phyloP scores from a whole-genome alignment of 2,888 invertebrate genomes.

The Thysanoteuthis rhombus region DNA sequence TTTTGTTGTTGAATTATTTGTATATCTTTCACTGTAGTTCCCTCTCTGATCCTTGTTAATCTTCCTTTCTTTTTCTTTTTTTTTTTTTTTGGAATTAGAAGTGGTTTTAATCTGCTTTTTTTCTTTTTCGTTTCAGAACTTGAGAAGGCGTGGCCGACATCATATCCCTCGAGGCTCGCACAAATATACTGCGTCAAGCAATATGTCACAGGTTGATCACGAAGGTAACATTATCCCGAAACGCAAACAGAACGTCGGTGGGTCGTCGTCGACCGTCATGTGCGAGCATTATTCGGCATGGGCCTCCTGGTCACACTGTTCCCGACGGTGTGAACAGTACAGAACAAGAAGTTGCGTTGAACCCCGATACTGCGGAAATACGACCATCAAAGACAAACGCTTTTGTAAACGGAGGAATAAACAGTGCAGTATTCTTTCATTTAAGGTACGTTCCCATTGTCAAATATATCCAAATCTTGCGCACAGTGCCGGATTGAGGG shows the following conservation, averaged over 20 bases:
- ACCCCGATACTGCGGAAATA: conserved; percentile 54
- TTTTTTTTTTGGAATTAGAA: too few relatives aligned
- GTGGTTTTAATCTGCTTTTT: not conserved
- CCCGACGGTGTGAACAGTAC: conserved; percentile 62
- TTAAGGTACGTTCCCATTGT: conserved; percentile 36
- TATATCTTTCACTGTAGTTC: too few relatives aligned
- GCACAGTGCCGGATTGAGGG: too few relatives aligned
- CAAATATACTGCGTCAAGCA: not conserved
- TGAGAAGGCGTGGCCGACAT: not conserved
- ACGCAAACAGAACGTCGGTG: not conserved
- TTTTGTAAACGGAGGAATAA: conserved; percentile 49
- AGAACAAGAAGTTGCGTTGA: conserved; percentile 58
- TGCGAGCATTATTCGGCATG: conserved; percentile 58
- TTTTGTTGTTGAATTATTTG: too few relatives aligned
- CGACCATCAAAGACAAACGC: conserved; percentile 60
- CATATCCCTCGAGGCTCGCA: not conserved
- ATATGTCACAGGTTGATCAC: not conserved
- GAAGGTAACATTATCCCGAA: not conserved
- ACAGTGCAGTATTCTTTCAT: conserved; percentile 43
- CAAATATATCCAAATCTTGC: not conserved
- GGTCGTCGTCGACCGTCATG: conserved; percentile 36
- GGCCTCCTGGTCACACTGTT: conserved; percentile 62
- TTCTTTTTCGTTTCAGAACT: not conserved
- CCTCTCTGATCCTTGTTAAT: too few relatives aligned
- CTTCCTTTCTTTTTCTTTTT: too few relatives aligned